phyloP scores from a whole-genome alignment of 1,140 invertebrate genomes.

The Drosophila neocordata region DNA sequence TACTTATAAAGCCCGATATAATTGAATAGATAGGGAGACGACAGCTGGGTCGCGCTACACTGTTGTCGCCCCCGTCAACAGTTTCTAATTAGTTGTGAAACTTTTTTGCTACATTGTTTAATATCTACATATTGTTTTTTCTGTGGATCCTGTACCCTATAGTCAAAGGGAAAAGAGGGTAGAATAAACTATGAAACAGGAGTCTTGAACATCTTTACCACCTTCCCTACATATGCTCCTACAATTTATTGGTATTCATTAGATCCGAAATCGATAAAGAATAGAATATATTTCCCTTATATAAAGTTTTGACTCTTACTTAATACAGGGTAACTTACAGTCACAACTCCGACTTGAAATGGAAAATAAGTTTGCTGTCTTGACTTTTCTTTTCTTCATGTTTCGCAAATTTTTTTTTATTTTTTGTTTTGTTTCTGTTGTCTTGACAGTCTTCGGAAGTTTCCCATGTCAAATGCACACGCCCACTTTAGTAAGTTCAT shows the following conservation, averaged over 20 bases:
- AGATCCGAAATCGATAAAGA: no score
- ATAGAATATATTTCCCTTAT: no score
- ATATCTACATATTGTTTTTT: slow-evolving; percentile 3
- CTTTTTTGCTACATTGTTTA: slow-evolving; percentile 27
- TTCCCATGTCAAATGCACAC: slow-evolving; percentile 14
- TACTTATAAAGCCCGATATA: slow-evolving; percentile 33
- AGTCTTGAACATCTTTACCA: no score
- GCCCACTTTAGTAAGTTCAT: slow-evolving; percentile 4
- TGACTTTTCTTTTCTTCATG: not conserved
- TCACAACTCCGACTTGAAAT: not conserved
- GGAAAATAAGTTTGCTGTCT: not conserved
- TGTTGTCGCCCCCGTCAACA: slow-evolving; percentile 46
- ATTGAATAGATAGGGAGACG: slow-evolving; percentile 44
- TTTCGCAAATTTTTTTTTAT: slow-evolving; percentile 11
- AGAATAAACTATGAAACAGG: no score
- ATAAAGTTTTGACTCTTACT: no score
- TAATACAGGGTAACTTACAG: not conserved
- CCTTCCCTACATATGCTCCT: no score
- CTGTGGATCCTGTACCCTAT: not conserved
- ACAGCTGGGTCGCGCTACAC: not conserved
- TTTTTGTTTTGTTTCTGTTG: not conserved
- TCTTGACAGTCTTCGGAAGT: not conserved
- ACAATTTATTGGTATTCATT: no score
- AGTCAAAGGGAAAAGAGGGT: not conserved
- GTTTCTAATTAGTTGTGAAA: slow-evolving; percentile 65